A percentile compares a stretch with the other conserved stretches of the same genome.
These are phyloP conservation scores for Heliconius eleuchia DNA, from an alignment of 1,140 invertebrate genomes.

Conservation along the genomic window DNA sequence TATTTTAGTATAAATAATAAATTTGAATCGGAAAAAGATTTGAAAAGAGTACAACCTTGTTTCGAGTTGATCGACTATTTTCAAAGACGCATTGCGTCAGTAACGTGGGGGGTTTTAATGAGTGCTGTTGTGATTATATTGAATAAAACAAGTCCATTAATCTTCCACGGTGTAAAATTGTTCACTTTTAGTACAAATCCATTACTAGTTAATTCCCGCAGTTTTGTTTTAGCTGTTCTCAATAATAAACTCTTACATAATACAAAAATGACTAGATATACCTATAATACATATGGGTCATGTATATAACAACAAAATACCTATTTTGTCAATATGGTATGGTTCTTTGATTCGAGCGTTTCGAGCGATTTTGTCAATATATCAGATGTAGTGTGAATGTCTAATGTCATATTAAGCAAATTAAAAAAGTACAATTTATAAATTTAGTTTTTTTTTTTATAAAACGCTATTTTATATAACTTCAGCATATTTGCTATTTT, in stretches of 20 bases:
- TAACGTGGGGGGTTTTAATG: conserved; percentile 34
- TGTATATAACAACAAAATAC: background rate
- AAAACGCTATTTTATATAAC: no score
- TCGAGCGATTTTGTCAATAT: background rate
- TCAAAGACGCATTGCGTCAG: conserved; percentile 44
- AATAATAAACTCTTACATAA: background rate
- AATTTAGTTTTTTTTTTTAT: background rate
- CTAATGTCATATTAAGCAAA: background rate
- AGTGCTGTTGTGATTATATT: conserved; percentile 35
- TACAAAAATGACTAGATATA: no score
- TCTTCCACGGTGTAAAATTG: conserved; percentile 22
- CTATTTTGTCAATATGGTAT: background rate
- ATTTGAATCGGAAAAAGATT: background rate
- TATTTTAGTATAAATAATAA: no score
- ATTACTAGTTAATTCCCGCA: background rate
- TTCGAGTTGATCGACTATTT: conserved; percentile 21
- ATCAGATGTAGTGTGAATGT: background rate
- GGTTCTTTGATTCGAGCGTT: no score
- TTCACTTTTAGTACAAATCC: background rate
- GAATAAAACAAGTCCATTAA: conserved; percentile 34
- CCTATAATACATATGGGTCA: no score
- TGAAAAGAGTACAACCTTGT: background rate
- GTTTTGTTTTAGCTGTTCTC: background rate
- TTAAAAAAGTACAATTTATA: background rate
- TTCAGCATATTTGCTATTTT: no score